Evolutionary conservation across 1,140 invertebrate species (phyloP), one percentile per base, ranked within the genome.

Genomic region (Neodiprion pinetum): DNA sequence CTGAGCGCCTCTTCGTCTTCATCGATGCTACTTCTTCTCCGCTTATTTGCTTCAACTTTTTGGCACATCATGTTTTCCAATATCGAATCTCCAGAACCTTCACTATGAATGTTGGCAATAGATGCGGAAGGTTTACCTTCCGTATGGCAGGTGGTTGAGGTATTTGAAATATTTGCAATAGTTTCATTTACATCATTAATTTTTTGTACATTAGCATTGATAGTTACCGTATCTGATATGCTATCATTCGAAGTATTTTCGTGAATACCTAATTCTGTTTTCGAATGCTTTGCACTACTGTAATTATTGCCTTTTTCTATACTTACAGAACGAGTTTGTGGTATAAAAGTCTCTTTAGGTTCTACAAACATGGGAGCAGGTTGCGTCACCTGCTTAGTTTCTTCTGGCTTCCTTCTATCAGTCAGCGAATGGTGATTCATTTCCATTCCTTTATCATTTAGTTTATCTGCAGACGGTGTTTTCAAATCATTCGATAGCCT

Each of bases 1-100:
- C 88, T 76, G 11, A 89, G 76, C 9, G 75, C 79, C 68, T 88
- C 82, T 68, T 88, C 87, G 66, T 89, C 88, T 48, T 88, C 88
- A 1, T 89, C 88, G 8, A 86, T 7, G 47, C 84, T 89, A 7
- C 74, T 72, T 73, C 82, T 83, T 69, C 82, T 84, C 17, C 74
- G 14, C 12, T 47, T 69, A 21, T 23, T 47, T 14, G 53, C 53
- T 9, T 61, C 53, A 61, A 61, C 11, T 61, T 61, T 61, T 61
- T 61, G 11, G n/a, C 53, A 61, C 53, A 14, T 9, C 9, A 9
- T 61, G n/a, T 17, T 61, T 17, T 61, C n/a, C 53, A 17, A 61
- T 61, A 17, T 61, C 11, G 53, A 61, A 7, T 61, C 53, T 61
- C n/a, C 28, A 40, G 28, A 40, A 40, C 28, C 28, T 40, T 40